Base-by-base conservation (phyloP, 2,113 vertebrate species). In the Melanotaenia duboulayi region DNA sequence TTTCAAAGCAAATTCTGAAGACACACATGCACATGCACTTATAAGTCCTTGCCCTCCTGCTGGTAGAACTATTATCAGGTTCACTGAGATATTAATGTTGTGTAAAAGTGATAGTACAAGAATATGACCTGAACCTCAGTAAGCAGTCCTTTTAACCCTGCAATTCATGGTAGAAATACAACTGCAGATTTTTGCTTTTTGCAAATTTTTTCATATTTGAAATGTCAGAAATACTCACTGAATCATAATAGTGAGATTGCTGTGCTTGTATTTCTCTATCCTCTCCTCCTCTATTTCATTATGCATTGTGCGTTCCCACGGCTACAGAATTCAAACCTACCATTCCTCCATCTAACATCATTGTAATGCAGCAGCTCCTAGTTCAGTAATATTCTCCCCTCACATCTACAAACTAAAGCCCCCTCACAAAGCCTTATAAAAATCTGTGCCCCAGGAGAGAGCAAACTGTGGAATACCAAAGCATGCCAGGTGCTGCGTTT, bases 361-460 rank as follows among this genome's bases (percentile, higher is more conserved):
- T 88, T 89, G 84, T 85, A 82, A 89, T 86, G 80, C 89, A 83
- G 85, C 71, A 68, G 82, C 67, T 76, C 71, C 77, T 74, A 51
- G 74, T 82, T 85, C 78, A 71, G 61, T 82, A 82, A 74, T 71
- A 82, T 79, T 86, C 79, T 88, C 82, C 65, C 70, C 82, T 91
- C 88, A 81, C 86, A 83, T 74, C 75, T 86, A 81, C 17, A 23
- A 83, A 88, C 79, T 68, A 87, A 89, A 87, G 79, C 71, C 64
- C 71, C 80, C 74, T 84, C 81, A 74, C 85, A 89, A 89, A 88
- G 76, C 76, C 78, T 76, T 82, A 68, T 68, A 87, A 89, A 89
- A 78, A 80, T 61, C 80, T 71, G 64, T 54, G 76, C 86, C 87
- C 59, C 48, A 5, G 75, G 84, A 90, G 79, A 74, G 52, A 87